phyloP scores from a whole-genome alignment of 2,797 vertebrate species.

The Enteromius afrohamiltoni region DNA sequence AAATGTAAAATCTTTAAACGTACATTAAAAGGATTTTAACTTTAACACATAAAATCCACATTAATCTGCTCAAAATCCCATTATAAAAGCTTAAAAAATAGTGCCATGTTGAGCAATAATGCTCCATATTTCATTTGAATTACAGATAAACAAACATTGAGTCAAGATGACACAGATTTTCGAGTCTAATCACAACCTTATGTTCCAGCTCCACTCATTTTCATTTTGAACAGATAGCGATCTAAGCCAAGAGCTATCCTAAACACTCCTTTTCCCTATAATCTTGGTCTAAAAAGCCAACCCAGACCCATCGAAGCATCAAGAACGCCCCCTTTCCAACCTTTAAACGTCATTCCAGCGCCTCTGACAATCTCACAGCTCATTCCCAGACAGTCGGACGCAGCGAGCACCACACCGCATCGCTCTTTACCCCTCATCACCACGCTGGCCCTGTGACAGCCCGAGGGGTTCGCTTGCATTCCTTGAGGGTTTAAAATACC shows the following conservation, averaged over 20 bases:
- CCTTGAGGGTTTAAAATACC: slow-evolving; percentile 64
- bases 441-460: slow-evolving; percentile 46
- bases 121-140: neutral
- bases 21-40: neutral
- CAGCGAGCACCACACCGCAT: slow-evolving; percentile 43
- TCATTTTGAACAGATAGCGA: slow-evolving; percentile 4
- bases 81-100: neutral
- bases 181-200: neutral
- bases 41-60: neutral
- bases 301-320: slow-evolving; percentile 9
- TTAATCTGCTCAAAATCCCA: neutral
- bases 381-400: slow-evolving; percentile 61
- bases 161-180: neutral
- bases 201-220: slow-evolving; percentile 1
- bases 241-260: neutral
- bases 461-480: slow-evolving; percentile 57
- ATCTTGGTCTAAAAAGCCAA: slow-evolving; percentile 45
- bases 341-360: slow-evolving; percentile 32
- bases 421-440: slow-evolving; percentile 37
- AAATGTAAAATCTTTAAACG: neutral
- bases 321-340: slow-evolving; percentile 31
- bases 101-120: neutral
- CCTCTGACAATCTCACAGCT: slow-evolving; percentile 47
- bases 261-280: slow-evolving; percentile 34
- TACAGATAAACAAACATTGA: slow-evolving; percentile 13